Conservation (phyloP, 2,888 invertebrate genomes). For the Antheraea yamamai region DNA sequence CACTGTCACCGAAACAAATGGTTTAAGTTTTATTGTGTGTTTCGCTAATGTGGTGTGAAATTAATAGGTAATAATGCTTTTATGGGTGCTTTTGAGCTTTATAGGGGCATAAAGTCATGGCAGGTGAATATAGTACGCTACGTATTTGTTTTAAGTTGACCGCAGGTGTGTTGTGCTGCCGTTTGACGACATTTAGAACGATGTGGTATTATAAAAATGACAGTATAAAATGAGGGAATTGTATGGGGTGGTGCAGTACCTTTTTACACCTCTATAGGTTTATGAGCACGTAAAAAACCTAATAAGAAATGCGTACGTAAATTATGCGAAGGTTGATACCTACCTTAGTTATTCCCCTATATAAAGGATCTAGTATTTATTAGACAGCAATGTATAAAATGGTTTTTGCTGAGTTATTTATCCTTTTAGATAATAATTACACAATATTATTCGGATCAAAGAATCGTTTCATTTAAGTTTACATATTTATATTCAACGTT, state of each 20-base stretch:
- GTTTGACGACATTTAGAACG: conserved; percentile 42
- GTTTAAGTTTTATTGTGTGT: conserved; percentile 80
- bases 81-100: conserved; percentile 77
- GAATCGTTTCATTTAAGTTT: no score
- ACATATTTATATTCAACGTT: no score
- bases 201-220: conserved; percentile 22
- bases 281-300: conserved; percentile 10
- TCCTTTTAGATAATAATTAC: no score
- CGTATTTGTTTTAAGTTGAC: conserved; percentile 74
- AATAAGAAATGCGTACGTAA: not conserved
- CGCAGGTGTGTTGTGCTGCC: conserved; percentile 58
- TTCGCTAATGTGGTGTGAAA: conserved; percentile 82
- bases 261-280: conserved; percentile 14
- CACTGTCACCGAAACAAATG: conserved; percentile 73
- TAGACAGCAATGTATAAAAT: not conserved
- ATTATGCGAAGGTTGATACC: not conserved
- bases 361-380: not conserved
- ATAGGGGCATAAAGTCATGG: conserved; percentile 72
- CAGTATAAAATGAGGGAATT: conserved; percentile 40
- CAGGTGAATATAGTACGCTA: conserved; percentile 65
- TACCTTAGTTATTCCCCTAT: not conserved
- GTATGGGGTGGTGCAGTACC: conserved; percentile 34
- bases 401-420: no score
- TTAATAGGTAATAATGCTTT: conserved; percentile 82
- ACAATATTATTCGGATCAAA: no score